Base-by-base conservation (phyloP, 2,888 invertebrate genomes). In the Hedychridium roseum region DNA sequence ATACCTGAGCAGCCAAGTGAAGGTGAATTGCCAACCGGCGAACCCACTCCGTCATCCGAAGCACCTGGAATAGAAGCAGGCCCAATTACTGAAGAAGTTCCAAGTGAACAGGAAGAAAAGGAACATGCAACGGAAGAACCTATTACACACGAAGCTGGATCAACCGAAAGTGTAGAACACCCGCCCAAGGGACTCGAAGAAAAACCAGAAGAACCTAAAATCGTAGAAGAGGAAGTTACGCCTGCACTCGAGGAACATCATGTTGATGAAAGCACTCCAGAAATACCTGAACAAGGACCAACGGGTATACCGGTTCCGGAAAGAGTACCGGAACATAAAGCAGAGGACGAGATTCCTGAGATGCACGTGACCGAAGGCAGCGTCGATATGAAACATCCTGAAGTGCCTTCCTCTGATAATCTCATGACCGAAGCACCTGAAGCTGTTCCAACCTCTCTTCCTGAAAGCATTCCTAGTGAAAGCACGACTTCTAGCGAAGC, bases 251-350 rank as follows among this genome's bases (percentile, higher is more conserved):
- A 27, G 2, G 36, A 35, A 2, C 17, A 39, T 5, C 20, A 11
- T n/a, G n/a, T 3, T 1, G 35, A 41, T 11, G 39, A 18, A 41
- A 32, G 21, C 31, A 23, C 27, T 3, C 37, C 57, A 11, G 36
- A 43, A 35, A 51, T 68, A 27, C 64, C 65, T 4, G 49, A 49
- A 17, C 58, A 64, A 50, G 65, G 67, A n/a, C 64, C 73, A 15
- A 46, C 67, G n/a, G 67, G 67, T 9, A 73, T 75, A 40, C 63
- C 66, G 2, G 57, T 68, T 26, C 57, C 68, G 3, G 68, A 67
- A 9, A 58, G 64, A 32, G 60, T 66, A 21, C 71, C 73, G 6
- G 74, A 64, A 34, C 66, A 65, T 14, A 76, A 73, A 38, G 68
- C 71, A 5, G 75, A 78, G 44, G 74, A 75, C 23, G 64, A 65